These are phyloP conservation scores for Oreortyx pictus DNA, from an alignment of 2,797 vertebrate species.

Conservation along the genomic window DNA sequence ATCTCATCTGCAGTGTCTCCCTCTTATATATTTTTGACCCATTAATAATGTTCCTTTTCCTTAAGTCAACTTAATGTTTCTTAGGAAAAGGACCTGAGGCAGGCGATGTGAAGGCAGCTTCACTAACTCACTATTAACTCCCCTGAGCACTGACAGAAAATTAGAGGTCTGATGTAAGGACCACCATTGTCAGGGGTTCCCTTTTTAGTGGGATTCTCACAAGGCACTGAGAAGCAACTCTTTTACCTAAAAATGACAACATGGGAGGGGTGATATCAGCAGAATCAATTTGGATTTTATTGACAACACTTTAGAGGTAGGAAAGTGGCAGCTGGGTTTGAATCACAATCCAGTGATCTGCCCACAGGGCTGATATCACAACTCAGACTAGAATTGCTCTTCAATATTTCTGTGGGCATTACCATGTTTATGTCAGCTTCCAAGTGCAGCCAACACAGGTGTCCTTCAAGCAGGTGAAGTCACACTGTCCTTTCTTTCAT, in stretches of 20 bases:
- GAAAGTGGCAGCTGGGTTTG: not conserved
- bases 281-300: not conserved
- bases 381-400: not conserved
- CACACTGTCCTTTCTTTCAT: not conserved
- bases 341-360: not conserved
- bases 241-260: not conserved
- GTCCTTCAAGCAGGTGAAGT: not conserved
- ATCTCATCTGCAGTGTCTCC: not conserved
- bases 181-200: not conserved
- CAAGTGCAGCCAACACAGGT: not conserved
- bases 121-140: not conserved
- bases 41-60: not conserved
- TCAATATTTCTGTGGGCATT: not conserved
- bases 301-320: not conserved
- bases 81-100: not conserved
- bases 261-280: not conserved
- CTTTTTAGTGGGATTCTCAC: not conserved
- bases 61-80: accelerated
- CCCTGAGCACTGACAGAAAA: not conserved
- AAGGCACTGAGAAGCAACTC: not conserved
- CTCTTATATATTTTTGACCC: not conserved
- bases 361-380: not conserved
- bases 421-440: not conserved
- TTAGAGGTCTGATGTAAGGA: not conserved
- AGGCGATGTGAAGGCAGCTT: not conserved